Evolutionary conservation across 2,113 vertebrate species (phyloP).

Genomic region (Oreocharis arfaki): DNA sequence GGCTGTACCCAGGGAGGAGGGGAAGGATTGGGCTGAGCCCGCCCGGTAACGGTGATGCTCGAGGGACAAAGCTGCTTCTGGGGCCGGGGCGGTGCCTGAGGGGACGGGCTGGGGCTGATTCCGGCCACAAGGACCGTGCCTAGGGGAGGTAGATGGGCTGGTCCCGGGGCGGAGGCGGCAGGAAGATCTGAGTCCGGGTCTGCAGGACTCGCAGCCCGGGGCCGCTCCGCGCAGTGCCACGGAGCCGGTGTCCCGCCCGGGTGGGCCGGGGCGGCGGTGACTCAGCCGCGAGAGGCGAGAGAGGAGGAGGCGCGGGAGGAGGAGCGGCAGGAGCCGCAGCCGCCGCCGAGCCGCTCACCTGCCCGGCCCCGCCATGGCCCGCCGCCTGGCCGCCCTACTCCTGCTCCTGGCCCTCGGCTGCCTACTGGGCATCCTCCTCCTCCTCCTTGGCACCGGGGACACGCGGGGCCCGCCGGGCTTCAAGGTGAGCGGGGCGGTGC

Average conservation of each 20-base stretch:
- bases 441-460: conserved; percentile 77
- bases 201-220: neutral
- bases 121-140: neutral
- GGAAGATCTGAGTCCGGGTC: neutral
- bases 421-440: conserved; percentile 79
- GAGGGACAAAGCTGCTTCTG: neutral
- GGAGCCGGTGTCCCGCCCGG: neutral
- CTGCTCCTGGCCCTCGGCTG: conserved; percentile 73
- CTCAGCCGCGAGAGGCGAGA: neutral
- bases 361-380: neutral
- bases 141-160: neutral
- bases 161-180: too few relatives aligned
- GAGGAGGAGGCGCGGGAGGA: neutral
- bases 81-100: neutral
- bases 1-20: neutral
- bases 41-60: neutral
- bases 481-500: conserved; percentile 75
- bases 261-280: conserved; percentile 2
- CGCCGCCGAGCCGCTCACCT: neutral
- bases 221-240: neutral
- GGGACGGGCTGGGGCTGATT: neutral
- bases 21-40: neutral
- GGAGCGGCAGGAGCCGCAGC: neutral
- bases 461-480: conserved; percentile 71
- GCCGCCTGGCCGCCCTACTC: conserved; percentile 32